Evolutionary conservation across 2,888 invertebrate genomes (phyloP), one percentile per base, ranked within the genome.

Genomic region (Phengaris arion): DNA sequence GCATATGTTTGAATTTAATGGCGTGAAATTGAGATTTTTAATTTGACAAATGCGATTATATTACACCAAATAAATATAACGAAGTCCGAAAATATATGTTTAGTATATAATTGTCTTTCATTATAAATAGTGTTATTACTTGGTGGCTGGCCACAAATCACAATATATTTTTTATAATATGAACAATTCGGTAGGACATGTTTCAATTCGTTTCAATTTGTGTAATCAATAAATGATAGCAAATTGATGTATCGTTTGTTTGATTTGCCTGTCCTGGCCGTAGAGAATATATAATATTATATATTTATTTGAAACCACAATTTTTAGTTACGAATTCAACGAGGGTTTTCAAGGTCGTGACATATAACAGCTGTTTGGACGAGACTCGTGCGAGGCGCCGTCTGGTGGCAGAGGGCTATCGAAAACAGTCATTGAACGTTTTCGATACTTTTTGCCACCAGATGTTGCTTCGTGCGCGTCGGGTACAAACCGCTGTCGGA

Each of bases 161-260:
- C 86, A 88, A 81, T 86, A 84, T 85, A 85, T 85, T 88, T 92
- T 89, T 92, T 89, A 85, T 85, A 85, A 82, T 64, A 64, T 64
- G 35, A 81, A 86, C 82, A 83, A 85, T 86, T 85, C 86, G 81
- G 86, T 86, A 85, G 77, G 76, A 77, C 74, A 76, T 90, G 86
- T 91, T 89, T 87, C 85, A 84, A 89, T 83, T 89, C 85, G 86
- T 84, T 86, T 89, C 92, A 92, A 93, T 93, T 93, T 93, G 92
- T 92, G 82, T 89, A 88, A 89, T 92, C 91, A 93, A 93, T 92
- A 93, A 93, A 93, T 86, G 85, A 90, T 91, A 87, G 86, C 93
- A 92, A 91, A 92, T 93, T 93, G 93, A 80, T 76, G 59, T 80
- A 80, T 80, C 79, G 81, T 79, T 81, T 79, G 76, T 78, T 83